phyloP scores from a whole-genome alignment of 2,888 invertebrate species.

The Mimachlamys varia region DNA sequence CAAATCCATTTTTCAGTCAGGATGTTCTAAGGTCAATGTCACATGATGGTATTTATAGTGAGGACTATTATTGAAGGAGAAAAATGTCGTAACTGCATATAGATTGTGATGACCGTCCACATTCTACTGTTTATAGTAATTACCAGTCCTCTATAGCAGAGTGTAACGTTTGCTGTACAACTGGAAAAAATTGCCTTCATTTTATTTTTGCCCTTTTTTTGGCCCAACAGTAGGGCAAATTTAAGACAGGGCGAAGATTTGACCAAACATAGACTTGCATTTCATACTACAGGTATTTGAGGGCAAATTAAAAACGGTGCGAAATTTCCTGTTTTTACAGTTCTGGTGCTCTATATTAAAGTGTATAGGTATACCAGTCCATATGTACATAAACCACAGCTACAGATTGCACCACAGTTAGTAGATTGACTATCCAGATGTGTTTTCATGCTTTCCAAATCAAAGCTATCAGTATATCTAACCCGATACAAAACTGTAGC shows the following conservation, averaged over 20 bases:
- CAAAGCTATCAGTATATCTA: not conserved
- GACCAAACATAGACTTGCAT: no score
- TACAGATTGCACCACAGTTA: constrained; percentile 19
- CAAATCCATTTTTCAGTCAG: not conserved
- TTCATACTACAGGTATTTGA: no score
- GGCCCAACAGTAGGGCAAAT: no score
- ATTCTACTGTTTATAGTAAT: no score
- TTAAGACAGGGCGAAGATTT: no score
- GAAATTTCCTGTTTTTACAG: not conserved
- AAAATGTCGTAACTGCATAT: not conserved
- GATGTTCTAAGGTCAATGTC: not conserved
- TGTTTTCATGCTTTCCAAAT: constrained; percentile 30
- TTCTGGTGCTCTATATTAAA: not conserved
- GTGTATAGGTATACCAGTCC: not conserved
- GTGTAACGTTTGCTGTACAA: no score
- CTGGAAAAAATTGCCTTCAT: no score
- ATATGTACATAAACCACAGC: not conserved
- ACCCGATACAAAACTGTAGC: constrained; percentile 24
- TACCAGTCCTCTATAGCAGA: no score
- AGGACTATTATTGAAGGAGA: not conserved
- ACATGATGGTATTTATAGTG: not conserved
- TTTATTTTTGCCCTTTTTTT: no score
- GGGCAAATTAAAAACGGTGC: no score
- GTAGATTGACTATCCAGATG: constrained; percentile 11
- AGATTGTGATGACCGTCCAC: no score